phyloP scores from a whole-genome alignment of 2,888 invertebrate genomes.

The Pollenia griseotomentosa region DNA sequence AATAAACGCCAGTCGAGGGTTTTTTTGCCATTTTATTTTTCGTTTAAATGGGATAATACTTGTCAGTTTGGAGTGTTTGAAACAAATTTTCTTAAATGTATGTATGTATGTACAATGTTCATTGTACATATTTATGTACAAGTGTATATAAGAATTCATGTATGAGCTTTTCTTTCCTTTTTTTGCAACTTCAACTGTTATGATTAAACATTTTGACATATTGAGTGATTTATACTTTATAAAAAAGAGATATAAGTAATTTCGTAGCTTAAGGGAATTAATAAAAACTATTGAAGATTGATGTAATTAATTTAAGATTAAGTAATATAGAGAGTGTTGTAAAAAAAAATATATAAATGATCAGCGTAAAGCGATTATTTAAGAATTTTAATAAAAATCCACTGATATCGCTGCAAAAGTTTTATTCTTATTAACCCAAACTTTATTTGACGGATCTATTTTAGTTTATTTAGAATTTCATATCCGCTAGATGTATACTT shows the following conservation, averaged over 20 bases:
- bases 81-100: conserved; percentile 55
- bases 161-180: not conserved
- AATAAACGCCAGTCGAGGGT: conserved; percentile 29
- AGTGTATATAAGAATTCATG: not conserved
- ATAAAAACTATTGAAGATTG: not conserved
- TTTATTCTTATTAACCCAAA: too few species aligned
- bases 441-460: too few species aligned
- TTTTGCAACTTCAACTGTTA: conserved; percentile 17
- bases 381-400: too few species aligned
- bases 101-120: not conserved
- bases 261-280: not conserved
- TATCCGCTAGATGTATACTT: too few species aligned
- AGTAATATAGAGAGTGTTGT: not conserved
- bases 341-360: too few species aligned
- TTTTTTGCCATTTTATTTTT: conserved; percentile 39
- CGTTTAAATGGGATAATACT: conserved; percentile 52
- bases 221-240: conserved; percentile 50
- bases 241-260: not conserved
- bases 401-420: too few species aligned
- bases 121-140: too few species aligned
- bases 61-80: conserved; percentile 66
- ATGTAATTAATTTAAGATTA: not conserved
- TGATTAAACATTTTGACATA: conserved; percentile 52
- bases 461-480: too few species aligned
- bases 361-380: too few species aligned